Percentiles rank a stretch among this genome's conserved stretches.
Conservation (phyloP, 37 sponge, comb jelly and placozoan species). For the Halisarca cf. caerulea region DNA sequence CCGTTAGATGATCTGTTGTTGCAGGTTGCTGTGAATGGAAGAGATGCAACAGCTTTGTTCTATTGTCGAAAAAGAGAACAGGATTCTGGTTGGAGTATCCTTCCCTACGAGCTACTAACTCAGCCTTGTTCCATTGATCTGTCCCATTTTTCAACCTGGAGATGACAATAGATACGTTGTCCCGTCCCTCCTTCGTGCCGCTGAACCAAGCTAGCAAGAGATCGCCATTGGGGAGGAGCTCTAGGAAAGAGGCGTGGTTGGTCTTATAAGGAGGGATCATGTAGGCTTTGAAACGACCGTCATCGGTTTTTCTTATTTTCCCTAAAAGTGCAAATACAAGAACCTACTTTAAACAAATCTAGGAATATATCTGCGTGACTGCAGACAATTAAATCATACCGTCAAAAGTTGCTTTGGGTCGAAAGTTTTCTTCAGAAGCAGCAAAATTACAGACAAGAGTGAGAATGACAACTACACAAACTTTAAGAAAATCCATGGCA, state of each 20-base stretch:
- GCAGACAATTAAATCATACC: no score
- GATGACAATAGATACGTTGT: slow-evolving; percentile 45
- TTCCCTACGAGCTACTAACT: slow-evolving; percentile 43
- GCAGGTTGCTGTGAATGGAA: slow-evolving; percentile 74
- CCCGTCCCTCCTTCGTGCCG: slow-evolving; percentile 49
- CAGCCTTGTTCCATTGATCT: slow-evolving; percentile 43
- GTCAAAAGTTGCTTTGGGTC: no score
- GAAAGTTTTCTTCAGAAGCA: no score
- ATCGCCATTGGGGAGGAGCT: slow-evolving; percentile 51
- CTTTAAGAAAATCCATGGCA: no score
- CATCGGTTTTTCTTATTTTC: slow-evolving; percentile 31
- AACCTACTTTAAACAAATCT: no score
- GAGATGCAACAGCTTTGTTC: slow-evolving; percentile 22
- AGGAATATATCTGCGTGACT: no score
- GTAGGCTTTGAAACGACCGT: slow-evolving; percentile 64
- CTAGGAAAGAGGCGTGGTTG: slow-evolving; percentile 76
- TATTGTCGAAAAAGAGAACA: slow-evolving; percentile 48
- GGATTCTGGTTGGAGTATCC: slow-evolving; percentile 78
- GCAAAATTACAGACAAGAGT: no score
- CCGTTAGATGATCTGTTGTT: neutral
- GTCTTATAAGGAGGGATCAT: slow-evolving; percentile 55
- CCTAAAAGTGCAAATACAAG: neutral
- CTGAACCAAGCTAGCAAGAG: slow-evolving; percentile 65
- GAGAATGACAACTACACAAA: no score
- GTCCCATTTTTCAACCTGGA: slow-evolving; percentile 20